Base-by-base conservation (phyloP, 1,140 invertebrate genomes). In the Drosophila carrolli region DNA sequence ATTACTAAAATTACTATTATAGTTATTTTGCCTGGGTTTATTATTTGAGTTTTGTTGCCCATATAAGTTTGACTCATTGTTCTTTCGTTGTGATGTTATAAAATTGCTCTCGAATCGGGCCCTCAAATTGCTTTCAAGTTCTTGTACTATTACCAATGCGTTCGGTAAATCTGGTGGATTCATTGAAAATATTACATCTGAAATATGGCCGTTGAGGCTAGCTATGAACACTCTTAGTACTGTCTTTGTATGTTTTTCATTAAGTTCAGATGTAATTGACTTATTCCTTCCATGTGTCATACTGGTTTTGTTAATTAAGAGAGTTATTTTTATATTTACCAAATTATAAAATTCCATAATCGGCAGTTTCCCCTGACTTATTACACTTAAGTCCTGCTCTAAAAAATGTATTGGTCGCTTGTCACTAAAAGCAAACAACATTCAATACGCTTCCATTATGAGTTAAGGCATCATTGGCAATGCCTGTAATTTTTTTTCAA, bases 81-180 rank as follows among this genome's bases (percentile, higher is more conserved):
- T 47, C 19, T 43, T 43, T 5, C 40, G n/a, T 8, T 14, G n/a
- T 43, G 40, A 40, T 40, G 38, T n/a, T 40, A 13, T 43, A 43
- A 43, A 43, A 43, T 43, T 43, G 40, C 16, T 14, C 7, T n/a
- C 40, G 38, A 4, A 40, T n/a, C 13, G 38, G 13, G 11, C 11
- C 13, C 38, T 10, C 10, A 40, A 40, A 43, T 14, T 43, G n/a
- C 40, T 43, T 7, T 43, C 40, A 7, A 43, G n/a, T 43, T 43
- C 40, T 16, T 43, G 40, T 14, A 43, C 40, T 43, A 43, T 43
- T 43, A 50, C 27, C 47, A 50, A 32, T n/a, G 23, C 19, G 11
- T 50, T 50, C 13, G 47, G 47, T n/a, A 50, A 50, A 32, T 50
- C 27, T n/a, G 47, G 13, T n/a, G 50, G 50, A 37, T 53, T 53